These are phyloP conservation scores for Hyles euphorbiae DNA, from an alignment of 1,140 invertebrate species.

Conservation along the genomic window DNA sequence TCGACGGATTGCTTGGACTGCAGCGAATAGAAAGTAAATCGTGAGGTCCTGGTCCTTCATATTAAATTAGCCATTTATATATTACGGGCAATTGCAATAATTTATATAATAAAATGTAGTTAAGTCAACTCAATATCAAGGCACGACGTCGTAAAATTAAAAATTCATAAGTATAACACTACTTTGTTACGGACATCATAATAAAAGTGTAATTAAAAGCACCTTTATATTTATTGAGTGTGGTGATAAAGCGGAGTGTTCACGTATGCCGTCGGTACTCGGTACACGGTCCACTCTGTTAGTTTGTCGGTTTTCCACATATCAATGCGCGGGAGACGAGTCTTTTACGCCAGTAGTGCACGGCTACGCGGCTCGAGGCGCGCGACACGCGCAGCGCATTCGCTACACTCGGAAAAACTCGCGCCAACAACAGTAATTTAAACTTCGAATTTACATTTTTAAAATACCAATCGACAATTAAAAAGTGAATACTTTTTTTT, in stretches of 20 bases:
- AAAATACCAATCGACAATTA: neutral
- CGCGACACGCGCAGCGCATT: slow-evolving; percentile 43
- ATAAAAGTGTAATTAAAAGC: too few species aligned
- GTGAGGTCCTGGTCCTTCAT: too few species aligned
- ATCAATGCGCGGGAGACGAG: slow-evolving; percentile 41
- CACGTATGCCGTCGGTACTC: slow-evolving; percentile 26
- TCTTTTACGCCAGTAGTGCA: slow-evolving; percentile 56
- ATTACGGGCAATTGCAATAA: too few species aligned
- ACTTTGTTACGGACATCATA: too few species aligned
- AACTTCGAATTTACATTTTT: neutral
- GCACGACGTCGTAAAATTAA: too few species aligned
- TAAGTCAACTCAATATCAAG: too few species aligned
- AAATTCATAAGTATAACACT: too few species aligned
- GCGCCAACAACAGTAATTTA: neutral
- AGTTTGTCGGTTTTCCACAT: slow-evolving; percentile 54
- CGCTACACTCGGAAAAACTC: slow-evolving; percentile 15
- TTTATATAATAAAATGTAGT: too few species aligned
- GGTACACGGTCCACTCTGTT: slow-evolving; percentile 26
- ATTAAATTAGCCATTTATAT: too few species aligned
- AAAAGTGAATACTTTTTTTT: neutral
- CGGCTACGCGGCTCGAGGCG: slow-evolving; percentile 38
- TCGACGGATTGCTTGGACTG: too few species aligned
- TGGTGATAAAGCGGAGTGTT: slow-evolving; percentile 13
- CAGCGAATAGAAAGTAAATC: too few species aligned
- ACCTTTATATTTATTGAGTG: too few species aligned